These are phyloP conservation scores for Drosophila tani DNA, from an alignment of 1,140 invertebrate genomes.

Conservation along the genomic window DNA sequence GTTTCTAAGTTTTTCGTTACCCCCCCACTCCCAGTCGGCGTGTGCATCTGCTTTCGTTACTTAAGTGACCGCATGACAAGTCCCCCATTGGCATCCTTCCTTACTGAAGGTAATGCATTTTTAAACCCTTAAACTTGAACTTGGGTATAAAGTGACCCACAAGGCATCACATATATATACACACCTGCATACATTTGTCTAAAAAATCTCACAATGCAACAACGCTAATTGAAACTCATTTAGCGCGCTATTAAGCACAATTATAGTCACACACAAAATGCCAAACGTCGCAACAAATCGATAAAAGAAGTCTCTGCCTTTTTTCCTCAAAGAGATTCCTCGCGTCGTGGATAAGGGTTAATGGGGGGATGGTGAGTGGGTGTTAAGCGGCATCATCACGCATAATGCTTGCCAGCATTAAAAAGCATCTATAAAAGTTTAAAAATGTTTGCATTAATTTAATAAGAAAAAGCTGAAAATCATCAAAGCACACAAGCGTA, in stretches of 20 bases:
- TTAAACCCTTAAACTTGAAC: slow-evolving; percentile 63
- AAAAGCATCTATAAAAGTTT: slow-evolving; percentile 70
- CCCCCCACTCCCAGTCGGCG: neutral
- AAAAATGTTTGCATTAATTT: slow-evolving; percentile 71
- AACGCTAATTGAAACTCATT: slow-evolving; percentile 77
- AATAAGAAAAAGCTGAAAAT: slow-evolving; percentile 67
- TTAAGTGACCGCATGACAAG: slow-evolving; percentile 7
- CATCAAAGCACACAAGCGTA: slow-evolving; percentile 52
- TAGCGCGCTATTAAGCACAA: slow-evolving; percentile 81
- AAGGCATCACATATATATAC: neutral
- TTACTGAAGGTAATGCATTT: slow-evolving; percentile 1
- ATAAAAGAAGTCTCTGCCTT: slow-evolving; percentile 32
- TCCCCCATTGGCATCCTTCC: neutral
- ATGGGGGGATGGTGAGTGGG: neutral
- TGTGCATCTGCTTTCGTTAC: slow-evolving; percentile 13
- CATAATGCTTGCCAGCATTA: slow-evolving; percentile 49
- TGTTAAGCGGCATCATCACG: slow-evolving; percentile 6
- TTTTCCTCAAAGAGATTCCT: slow-evolving; percentile 11
- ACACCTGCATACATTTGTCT: neutral
- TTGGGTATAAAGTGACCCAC: slow-evolving; percentile 15
- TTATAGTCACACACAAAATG: slow-evolving; percentile 53
- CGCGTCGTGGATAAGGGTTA: slow-evolving; percentile 7
- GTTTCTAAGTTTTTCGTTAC: slow-evolving; percentile 37
- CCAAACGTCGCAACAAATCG: slow-evolving; percentile 56
- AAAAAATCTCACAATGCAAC: slow-evolving; percentile 33